These are phyloP conservation scores for Drosophila paranaensis DNA, from an alignment of 2,888 invertebrate species.

Conservation along the genomic window DNA sequence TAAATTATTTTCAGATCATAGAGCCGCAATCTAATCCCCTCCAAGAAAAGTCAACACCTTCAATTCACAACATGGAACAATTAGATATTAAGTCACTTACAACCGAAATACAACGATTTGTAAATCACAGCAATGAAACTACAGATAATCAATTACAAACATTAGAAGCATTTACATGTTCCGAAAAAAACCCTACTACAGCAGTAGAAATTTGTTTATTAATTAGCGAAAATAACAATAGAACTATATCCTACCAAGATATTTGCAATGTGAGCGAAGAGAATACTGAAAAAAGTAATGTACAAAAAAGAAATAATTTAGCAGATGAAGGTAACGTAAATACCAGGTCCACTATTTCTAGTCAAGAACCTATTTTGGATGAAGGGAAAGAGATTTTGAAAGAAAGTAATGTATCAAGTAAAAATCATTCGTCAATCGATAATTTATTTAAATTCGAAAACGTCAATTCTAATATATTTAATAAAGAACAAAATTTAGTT, in stretches of 20 bases:
- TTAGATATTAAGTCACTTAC: conserved; percentile 62
- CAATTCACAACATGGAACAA: conserved; percentile 11
- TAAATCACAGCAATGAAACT: conserved; percentile 43
- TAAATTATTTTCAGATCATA: conserved; percentile 19
- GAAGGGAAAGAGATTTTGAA: not conserved
- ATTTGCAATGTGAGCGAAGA: not conserved
- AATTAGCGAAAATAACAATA: conserved; percentile 1
- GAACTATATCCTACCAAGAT: not conserved
- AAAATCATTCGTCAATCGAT: not conserved
- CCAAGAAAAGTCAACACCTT: conserved; percentile 5
- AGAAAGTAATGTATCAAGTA: not conserved
- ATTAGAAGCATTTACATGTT: not conserved
- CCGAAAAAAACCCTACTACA: not conserved
- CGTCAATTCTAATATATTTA: not conserved
- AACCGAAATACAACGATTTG: conserved; percentile 67
- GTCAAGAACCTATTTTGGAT: not conserved
- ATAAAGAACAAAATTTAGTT: not conserved
- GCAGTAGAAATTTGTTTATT: not conserved
- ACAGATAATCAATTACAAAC: not conserved
- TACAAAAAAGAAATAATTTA: not conserved
- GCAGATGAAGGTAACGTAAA: not conserved
- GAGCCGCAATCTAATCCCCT: not conserved
- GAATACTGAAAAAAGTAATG: not conserved
- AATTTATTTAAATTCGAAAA: not conserved
- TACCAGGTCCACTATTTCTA: not conserved